These are phyloP conservation scores for Aphrocallistes beatrix DNA, from an alignment of 37 sponge, comb jelly and placozoan genomes.

Conservation along the genomic window DNA sequence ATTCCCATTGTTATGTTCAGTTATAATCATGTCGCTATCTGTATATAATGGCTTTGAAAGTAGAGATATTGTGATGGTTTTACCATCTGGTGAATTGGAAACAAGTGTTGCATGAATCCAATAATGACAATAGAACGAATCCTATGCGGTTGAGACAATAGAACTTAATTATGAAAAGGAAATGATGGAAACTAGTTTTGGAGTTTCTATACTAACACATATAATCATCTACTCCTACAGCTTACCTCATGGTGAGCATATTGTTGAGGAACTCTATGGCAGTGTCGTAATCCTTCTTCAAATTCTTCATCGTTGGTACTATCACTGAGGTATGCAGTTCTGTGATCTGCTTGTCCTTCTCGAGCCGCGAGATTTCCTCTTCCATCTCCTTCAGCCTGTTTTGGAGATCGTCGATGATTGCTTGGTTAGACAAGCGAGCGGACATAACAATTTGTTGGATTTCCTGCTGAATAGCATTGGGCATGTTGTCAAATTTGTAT, in stretches of 20 bases:
- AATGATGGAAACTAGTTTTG: too few species aligned
- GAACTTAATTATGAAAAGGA: too few species aligned
- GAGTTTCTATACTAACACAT: too few species aligned
- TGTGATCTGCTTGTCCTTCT: background rate
- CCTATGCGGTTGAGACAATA: too few species aligned
- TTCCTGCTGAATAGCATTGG: background rate
- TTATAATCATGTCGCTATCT: too few species aligned
- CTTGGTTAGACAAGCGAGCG: background rate
- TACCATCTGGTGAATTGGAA: too few species aligned
- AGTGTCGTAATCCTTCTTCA: background rate
- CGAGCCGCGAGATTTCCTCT: background rate
- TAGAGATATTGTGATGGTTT: too few species aligned
- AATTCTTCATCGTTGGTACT: background rate
- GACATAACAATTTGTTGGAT: background rate
- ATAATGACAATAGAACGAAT: too few species aligned
- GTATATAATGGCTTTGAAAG: too few species aligned
- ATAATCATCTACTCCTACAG: background rate
- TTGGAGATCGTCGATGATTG: background rate
- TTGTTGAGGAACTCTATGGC: background rate
- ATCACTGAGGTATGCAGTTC: background rate
- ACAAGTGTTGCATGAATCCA: too few species aligned
- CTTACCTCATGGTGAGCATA: background rate
- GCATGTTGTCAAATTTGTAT: slow-evolving; percentile 17
- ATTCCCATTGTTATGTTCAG: too few species aligned
- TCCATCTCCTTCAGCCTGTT: background rate